Conservation (phyloP, 2,797 vertebrate species). For the Phaenicophaeus curvirostris region DNA sequence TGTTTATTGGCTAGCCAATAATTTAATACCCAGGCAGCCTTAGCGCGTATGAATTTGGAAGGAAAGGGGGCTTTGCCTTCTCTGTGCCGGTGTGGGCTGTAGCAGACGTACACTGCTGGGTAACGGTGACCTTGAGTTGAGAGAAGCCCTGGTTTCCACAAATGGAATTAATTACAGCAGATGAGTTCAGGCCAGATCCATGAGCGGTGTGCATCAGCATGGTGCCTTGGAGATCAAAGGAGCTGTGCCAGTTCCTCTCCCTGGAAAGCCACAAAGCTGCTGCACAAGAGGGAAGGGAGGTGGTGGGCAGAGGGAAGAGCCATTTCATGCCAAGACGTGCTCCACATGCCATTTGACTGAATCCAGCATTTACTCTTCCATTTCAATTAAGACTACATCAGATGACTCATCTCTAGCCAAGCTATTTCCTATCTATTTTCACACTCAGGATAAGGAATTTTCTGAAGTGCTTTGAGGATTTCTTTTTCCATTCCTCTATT, state of each 20-base stretch:
- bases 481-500: not conserved
- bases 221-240: constrained; percentile 30
- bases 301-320: not conserved
- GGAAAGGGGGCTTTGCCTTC: not conserved
- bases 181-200: constrained; percentile 20
- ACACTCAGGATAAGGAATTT: constrained; percentile 32
- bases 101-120: not conserved
- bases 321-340: constrained; percentile 33
- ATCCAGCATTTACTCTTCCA: constrained; percentile 14
- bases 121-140: constrained; percentile 37
- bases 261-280: constrained; percentile 55
- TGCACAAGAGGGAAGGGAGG: not conserved
- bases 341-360: constrained; percentile 27
- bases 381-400: constrained; percentile 10
- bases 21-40: not conserved
- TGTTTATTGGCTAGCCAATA: not conserved
- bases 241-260: constrained; percentile 52
- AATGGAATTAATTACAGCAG: constrained; percentile 41
- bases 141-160: constrained; percentile 13
- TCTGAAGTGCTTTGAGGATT: constrained; percentile 40
- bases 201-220: not conserved
- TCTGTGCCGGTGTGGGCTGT: not conserved
- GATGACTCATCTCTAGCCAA: constrained; percentile 54
- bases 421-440: constrained; percentile 41
- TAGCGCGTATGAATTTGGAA: not conserved